phyloP scores from a whole-genome alignment of 2,888 invertebrate species.

The Cantharis rustica region DNA sequence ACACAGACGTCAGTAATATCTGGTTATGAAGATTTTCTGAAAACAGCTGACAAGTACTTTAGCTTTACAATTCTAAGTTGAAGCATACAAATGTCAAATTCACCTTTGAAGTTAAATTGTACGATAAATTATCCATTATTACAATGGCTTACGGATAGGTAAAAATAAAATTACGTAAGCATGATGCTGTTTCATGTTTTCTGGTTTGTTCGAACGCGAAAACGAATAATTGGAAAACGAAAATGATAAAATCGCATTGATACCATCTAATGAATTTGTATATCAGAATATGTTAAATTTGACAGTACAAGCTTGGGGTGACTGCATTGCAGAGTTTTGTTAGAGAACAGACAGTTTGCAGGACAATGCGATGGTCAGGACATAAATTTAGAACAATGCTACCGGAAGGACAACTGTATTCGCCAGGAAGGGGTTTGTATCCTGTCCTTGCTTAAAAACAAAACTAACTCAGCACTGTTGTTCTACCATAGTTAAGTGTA shows the following conservation, averaged over 20 bases:
- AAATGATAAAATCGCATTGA: background rate
- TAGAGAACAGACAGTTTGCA: conserved; percentile 49
- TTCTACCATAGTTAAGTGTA: conserved; percentile 17
- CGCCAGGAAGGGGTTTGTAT: conserved; percentile 52
- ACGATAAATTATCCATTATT: background rate
- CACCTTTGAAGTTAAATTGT: background rate
- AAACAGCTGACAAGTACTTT: background rate
- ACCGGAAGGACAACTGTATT: conserved; percentile 51
- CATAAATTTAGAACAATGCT: conserved; percentile 55
- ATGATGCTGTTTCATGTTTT: background rate
- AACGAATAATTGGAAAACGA: background rate
- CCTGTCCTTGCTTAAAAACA: conserved; percentile 46
- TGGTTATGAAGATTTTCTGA: background rate
- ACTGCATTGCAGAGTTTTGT: conserved; percentile 52
- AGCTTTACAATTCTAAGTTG: background rate
- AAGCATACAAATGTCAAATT: background rate
- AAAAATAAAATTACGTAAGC: background rate
- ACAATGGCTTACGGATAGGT: background rate
- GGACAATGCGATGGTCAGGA: conserved; percentile 52
- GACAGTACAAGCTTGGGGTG: conserved; percentile 35
- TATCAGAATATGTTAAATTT: background rate
- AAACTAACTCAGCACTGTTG: conserved; percentile 39
- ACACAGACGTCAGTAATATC: conserved; percentile 1
- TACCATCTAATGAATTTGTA: background rate
- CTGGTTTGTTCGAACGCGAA: background rate